A percentile compares a stretch with the other conserved stretches of the same genome.
These are phyloP conservation scores for Schlechtendalia chinensis DNA, from an alignment of 1,140 invertebrate species.

Conservation along the genomic window DNA sequence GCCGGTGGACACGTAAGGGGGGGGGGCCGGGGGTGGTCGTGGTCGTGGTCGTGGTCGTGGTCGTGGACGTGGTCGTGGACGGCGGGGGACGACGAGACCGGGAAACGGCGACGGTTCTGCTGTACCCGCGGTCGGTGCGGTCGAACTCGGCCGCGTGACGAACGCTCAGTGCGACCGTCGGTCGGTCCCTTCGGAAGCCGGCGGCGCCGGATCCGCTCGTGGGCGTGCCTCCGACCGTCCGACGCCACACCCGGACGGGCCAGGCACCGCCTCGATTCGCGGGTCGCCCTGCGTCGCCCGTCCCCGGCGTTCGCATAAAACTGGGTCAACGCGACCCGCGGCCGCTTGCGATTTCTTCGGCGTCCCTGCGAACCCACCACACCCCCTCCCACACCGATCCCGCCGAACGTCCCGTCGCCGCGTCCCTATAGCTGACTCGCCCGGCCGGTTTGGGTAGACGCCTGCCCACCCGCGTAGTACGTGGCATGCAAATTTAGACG, in stretches of 20 bases:
- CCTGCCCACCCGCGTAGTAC: too few species aligned
- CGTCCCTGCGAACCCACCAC: neutral
- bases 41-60: too few species aligned
- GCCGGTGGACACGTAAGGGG: too few species aligned
- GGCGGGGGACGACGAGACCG: too few species aligned
- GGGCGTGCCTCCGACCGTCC: neutral
- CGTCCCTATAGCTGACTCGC: too few species aligned
- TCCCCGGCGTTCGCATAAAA: neutral
- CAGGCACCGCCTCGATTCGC: slow-evolving; percentile 4
- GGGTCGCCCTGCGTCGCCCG: neutral
- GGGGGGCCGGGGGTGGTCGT: too few species aligned
- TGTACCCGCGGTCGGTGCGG: slow-evolving; percentile 3
- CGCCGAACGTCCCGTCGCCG: too few species aligned
- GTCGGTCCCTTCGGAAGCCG: slow-evolving; percentile 31
- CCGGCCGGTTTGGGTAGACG: too few species aligned
- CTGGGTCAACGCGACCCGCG: slow-evolving; percentile 26
- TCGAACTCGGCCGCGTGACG: slow-evolving; percentile 48
- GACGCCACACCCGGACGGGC: slow-evolving; percentile 4
- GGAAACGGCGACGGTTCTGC: neutral
- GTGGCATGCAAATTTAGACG: neutral
- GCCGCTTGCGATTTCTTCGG: neutral
- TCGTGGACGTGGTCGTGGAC: too few species aligned
- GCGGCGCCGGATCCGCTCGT: slow-evolving; percentile 40
- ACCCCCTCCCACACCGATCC: neutral
- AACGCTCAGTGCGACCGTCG: slow-evolving; percentile 45